Conservation (phyloP, 2,888 invertebrate species). For the Ceramica pisi region DNA sequence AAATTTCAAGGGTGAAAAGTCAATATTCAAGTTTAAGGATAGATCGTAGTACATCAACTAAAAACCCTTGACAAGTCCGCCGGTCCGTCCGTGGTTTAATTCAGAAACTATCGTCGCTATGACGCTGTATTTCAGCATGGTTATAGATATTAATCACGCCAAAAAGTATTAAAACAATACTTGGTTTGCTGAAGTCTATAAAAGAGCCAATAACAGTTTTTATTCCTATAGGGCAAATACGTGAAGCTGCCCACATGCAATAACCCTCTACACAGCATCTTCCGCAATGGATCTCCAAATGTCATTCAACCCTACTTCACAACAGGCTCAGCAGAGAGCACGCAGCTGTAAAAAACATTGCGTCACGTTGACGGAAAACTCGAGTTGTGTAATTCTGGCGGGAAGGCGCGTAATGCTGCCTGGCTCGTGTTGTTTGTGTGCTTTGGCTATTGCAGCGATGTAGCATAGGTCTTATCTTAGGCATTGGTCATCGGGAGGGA, state of each 20-base stretch:
- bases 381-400: constrained; percentile 45
- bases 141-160: no score
- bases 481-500: background rate
- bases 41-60: no score
- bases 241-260: background rate
- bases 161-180: no score
- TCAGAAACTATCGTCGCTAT: no score
- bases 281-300: constrained; percentile 40
- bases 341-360: constrained; percentile 49
- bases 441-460: constrained; percentile 5
- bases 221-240: no score
- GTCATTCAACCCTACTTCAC: constrained; percentile 50
- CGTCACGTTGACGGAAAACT: constrained; percentile 53
- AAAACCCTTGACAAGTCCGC: no score
- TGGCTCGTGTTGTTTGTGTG: background rate
- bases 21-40: no score
- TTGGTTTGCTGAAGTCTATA: no score
- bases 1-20: no score
- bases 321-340: constrained; percentile 18
- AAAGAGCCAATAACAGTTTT: no score
- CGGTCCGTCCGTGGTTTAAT: no score
- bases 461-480: background rate
- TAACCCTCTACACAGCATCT: constrained; percentile 21
- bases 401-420: constrained; percentile 49
- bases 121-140: no score